phyloP scores from a whole-genome alignment of 2,797 vertebrate genomes.

The Rhynchonycteris naso region DNA sequence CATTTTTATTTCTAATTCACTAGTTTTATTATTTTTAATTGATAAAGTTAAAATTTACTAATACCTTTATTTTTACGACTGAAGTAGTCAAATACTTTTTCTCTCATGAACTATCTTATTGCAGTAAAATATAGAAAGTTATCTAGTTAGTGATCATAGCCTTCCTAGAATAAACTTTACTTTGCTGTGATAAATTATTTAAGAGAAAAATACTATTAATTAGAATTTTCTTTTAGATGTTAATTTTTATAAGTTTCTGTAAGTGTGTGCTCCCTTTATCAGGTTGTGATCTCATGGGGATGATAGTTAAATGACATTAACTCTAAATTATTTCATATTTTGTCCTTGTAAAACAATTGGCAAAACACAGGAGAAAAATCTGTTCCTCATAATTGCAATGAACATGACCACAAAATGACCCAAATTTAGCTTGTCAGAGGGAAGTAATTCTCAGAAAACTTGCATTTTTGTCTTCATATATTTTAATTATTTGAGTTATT shows the following conservation, averaged over 20 bases:
- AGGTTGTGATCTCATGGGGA: neutral
- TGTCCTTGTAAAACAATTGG: conserved; percentile 28
- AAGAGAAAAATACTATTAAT: neutral
- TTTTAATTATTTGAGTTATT: conserved; percentile 43
- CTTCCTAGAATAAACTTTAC: conserved; percentile 39
- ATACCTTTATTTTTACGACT: neutral
- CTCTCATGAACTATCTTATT: neutral
- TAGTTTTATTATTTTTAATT: neutral
- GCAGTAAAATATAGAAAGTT: neutral
- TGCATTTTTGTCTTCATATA: conserved; percentile 14
- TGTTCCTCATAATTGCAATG: neutral
- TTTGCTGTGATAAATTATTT: conserved; percentile 40
- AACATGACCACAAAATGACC: neutral
- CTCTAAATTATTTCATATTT: neutral
- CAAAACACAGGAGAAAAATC: neutral
- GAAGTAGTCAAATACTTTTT: neutral
- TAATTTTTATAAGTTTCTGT: neutral
- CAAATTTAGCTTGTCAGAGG: neutral
- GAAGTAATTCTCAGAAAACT: conserved; percentile 44
- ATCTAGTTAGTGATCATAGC: neutral
- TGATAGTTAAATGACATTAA: conserved; percentile 34
- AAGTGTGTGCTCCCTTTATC: neutral
- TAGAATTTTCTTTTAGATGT: conserved; percentile 34
- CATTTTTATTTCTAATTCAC: neutral
- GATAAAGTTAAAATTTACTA: conserved; percentile 24